Evolutionary conservation across 2,113 vertebrate genomes (phyloP), one percentile per base, ranked within the genome.

Genomic region (Zeus faber): DNA sequence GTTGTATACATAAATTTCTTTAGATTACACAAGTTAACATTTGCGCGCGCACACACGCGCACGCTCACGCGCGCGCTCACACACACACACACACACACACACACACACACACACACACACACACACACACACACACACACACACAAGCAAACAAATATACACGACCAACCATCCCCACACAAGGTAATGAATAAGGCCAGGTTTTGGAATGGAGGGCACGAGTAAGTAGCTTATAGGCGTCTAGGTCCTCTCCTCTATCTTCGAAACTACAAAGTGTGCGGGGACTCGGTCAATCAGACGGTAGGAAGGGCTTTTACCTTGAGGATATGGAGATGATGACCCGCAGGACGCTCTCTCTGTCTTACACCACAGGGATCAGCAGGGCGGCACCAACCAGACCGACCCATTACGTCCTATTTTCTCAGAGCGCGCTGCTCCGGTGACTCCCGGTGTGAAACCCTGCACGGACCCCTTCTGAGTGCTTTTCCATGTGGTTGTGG

Each of bases 111-210:
- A 70, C 51, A 67, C 54, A 57, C 65, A 58, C 58, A 66, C 66
- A 76, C 26, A 14, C 58, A n/a, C n/a, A n/a, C n/a, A n/a, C n/a
- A n/a, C n/a, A n/a, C n/a, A n/a, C n/a, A n/a, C n/a, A n/a, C n/a
- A n/a, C n/a, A n/a, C n/a, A n/a, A n/a, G n/a, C n/a, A n/a, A n/a
- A n/a, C n/a, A n/a, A n/a, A n/a, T n/a, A n/a, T n/a, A n/a, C n/a
- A n/a, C n/a, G n/a, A n/a, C n/a, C n/a, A n/a, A n/a, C n/a, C n/a
- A n/a, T n/a, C n/a, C n/a, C n/a, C n/a, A n/a, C 33, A 62, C 47
- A 75, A 87, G 87, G 58, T 69, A 64, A 86, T 88, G 84, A 86
- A 77, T 89, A 91, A 90, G 89, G 89, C 90, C 86, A 85, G 84
- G 84, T 87, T 86, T 79, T 59, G 74, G 78, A 76, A 67, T 77